phyloP scores from a whole-genome alignment of 2,797 vertebrate genomes.

The Falco novaeseelandiae region DNA sequence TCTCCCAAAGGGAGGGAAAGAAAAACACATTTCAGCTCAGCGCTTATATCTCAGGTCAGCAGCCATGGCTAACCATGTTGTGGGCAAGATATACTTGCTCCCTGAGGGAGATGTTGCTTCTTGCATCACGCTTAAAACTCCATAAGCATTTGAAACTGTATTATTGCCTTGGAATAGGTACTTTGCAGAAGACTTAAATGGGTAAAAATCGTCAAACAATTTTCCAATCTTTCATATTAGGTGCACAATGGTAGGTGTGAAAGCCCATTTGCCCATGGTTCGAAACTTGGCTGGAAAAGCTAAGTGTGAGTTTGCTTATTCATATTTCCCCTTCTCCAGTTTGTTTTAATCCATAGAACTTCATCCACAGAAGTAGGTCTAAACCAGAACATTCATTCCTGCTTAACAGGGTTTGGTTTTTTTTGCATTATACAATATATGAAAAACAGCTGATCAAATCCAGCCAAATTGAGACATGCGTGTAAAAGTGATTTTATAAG shows the following conservation, averaged over 20 bases:
- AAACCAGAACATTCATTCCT: conserved; percentile 48
- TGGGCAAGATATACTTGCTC: not conserved
- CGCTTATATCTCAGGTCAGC: conserved; percentile 31
- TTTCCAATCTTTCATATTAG: conserved; percentile 21
- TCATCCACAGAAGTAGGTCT: conserved; percentile 35
- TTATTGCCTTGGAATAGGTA: conserved; percentile 16
- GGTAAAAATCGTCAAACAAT: conserved; percentile 9
- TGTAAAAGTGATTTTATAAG: conserved; percentile 8
- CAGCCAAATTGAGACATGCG: not conserved
- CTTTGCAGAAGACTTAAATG: not conserved
- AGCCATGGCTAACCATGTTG: conserved; percentile 21
- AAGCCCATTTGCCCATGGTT: not conserved
- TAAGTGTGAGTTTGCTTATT: conserved; percentile 58
- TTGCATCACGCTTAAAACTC: conserved; percentile 29
- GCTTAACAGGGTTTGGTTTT: not conserved
- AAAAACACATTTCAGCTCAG: conserved; percentile 59
- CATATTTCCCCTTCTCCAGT: conserved; percentile 48
- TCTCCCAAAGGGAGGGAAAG: conserved; percentile 54
- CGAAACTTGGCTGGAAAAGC: conserved; percentile 35
- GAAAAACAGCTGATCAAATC: conserved; percentile 32
- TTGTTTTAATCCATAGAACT: conserved; percentile 26
- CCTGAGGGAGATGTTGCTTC: conserved; percentile 12
- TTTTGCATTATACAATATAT: conserved; percentile 1
- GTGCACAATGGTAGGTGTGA: not conserved
- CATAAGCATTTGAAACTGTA: conserved; percentile 16